Percentiles rank a stretch among this genome's conserved stretches.
phyloP scores from a whole-genome alignment of 2,888 invertebrate species.

The Drosophila picticornis region DNA sequence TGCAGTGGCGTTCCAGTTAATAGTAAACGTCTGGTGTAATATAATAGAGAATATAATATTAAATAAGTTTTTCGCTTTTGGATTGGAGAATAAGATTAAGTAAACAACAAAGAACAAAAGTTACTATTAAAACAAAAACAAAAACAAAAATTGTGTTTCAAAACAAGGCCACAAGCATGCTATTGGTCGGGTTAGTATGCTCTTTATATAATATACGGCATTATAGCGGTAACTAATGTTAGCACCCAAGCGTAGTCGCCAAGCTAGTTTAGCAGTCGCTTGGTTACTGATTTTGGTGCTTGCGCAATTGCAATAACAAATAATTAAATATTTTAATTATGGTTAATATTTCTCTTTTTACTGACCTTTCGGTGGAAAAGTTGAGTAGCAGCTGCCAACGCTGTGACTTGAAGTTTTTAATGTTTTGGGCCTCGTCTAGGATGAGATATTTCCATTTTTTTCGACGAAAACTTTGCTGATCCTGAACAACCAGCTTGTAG shows the following conservation, averaged over 20 bases:
- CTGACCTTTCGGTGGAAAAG: conserved; percentile 95
- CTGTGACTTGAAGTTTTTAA: conserved; percentile 99
- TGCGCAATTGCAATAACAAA: background rate
- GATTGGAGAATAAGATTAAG: background rate
- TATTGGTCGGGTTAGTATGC: conserved; percentile 57
- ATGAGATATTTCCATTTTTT: conserved; percentile 99
- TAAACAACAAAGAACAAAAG: background rate
- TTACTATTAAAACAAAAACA: background rate
- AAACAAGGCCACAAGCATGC: conserved; percentile 79
- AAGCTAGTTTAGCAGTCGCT: conserved; percentile 78
- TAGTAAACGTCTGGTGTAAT: conserved; percentile 90
- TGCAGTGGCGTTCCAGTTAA: conserved; percentile 98
- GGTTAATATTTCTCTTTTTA: conserved; percentile 25
- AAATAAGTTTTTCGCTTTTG: background rate
- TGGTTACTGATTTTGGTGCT: conserved; percentile 82
- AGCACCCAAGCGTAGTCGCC: conserved; percentile 84
- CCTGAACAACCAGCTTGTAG: conserved; percentile 98
- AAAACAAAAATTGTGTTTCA: conserved; percentile 45
- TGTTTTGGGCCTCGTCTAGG: conserved; percentile 99
- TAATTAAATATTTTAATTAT: background rate
- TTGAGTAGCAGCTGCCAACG: conserved; percentile 98
- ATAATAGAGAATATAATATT: background rate
- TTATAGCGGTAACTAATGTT: conserved; percentile 71
- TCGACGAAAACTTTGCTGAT: conserved; percentile 98
- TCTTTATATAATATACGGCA: conserved; percentile 61